Conservation (phyloP, 2,888 invertebrate genomes). For the Chalcis sispes region DNA sequence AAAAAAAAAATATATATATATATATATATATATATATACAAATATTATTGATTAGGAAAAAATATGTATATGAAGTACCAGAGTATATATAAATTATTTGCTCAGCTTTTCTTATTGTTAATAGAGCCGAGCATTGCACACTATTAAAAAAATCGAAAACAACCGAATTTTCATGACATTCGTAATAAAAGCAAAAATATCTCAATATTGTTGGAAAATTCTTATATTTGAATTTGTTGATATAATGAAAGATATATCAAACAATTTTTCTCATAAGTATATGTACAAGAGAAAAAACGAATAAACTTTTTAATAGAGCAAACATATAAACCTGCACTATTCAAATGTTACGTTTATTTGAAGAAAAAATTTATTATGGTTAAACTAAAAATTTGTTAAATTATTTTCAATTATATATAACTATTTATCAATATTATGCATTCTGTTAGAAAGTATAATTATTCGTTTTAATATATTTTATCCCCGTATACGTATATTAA, state of each 20-base stretch:
- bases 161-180: constrained; percentile 20
- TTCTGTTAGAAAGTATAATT: not conserved
- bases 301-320: constrained; percentile 28
- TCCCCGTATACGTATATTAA: not conserved
- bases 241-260: constrained; percentile 2
- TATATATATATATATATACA: constrained; percentile 16
- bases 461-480: too few species aligned
- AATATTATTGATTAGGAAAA: constrained; percentile 17
- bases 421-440: too few species aligned
- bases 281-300: constrained; percentile 5
- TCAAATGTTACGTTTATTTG: not conserved
- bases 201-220: constrained; percentile 17
- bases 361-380: not conserved
- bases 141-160: constrained; percentile 17
- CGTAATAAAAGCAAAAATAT: not conserved
- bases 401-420: not conserved
- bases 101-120: constrained; percentile 37
- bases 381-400: not conserved
- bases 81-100: constrained; percentile 35
- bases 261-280: constrained; percentile 8
- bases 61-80: constrained; percentile 3
- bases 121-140: constrained; percentile 40
- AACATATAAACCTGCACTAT: constrained; percentile 5
- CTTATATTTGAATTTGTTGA: constrained; percentile 11
- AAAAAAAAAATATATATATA: constrained; percentile 1